Conservation (phyloP, 2,113 vertebrate genomes). For the Nasalis larvatus region DNA sequence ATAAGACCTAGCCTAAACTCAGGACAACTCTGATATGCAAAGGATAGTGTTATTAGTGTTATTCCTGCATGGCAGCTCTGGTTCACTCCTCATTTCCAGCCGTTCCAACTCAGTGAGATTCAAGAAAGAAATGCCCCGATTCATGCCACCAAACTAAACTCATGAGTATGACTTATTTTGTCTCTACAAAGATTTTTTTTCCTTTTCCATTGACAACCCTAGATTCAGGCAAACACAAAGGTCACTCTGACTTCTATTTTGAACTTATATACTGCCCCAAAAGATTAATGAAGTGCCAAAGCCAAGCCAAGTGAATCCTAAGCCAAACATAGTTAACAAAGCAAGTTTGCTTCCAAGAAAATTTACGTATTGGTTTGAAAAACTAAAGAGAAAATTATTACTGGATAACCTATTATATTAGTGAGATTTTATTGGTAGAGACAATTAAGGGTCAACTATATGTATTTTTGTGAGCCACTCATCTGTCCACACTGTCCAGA, state of each 20-base stretch:
- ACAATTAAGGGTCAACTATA: background rate
- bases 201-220: background rate
- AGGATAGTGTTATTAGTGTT: background rate
- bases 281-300: constrained; percentile 15
- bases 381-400: constrained; percentile 14
- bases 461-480: background rate
- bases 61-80: background rate
- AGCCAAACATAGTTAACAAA: constrained; percentile 26
- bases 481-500: background rate
- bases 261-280: background rate
- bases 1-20: background rate
- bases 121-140: background rate
- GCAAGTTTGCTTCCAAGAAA: background rate
- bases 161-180: background rate
- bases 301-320: background rate
- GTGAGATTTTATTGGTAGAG: background rate
- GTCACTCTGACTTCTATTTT: background rate
- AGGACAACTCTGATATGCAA: background rate
- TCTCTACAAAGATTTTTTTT: background rate
- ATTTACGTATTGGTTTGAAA: constrained; percentile 1
- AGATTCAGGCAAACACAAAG: background rate
- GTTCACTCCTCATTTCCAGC: background rate
- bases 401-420: background rate
- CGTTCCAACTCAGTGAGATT: background rate
- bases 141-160: background rate